Evolutionary conservation across 2,888 invertebrate genomes (phyloP).

Genomic region (Calephelis perditalis): DNA sequence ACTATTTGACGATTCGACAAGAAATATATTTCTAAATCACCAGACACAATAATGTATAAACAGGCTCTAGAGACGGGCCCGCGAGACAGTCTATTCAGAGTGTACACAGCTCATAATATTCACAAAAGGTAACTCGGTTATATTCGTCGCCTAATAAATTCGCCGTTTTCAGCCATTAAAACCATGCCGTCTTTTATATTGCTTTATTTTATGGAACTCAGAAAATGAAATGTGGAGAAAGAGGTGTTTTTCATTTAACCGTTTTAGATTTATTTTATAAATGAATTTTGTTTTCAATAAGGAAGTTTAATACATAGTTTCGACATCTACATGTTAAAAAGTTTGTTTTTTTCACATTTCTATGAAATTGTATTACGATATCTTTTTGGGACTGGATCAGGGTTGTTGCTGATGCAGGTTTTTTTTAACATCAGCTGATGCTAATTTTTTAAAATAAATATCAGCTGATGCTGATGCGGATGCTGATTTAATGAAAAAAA

Average conservation of each 20-base stretch:
- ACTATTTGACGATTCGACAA: no score
- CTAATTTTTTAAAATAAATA: no score
- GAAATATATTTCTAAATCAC: no score
- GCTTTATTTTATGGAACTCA: constrained; percentile 5
- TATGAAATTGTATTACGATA: no score
- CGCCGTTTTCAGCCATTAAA: constrained; percentile 13
- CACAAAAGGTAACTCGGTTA: constrained; percentile 8
- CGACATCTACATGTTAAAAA: no score
- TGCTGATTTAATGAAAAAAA: no score
- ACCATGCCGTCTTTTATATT: constrained; percentile 6
- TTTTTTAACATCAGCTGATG: no score
- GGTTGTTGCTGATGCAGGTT: no score
- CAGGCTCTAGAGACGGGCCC: not conserved
- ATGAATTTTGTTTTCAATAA: not conserved
- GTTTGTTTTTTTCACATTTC: no score
- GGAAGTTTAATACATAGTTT: no score
- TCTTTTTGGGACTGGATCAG: no score
- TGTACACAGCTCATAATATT: constrained; percentile 3
- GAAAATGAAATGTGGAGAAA: constrained; percentile 3
- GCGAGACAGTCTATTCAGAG: not conserved
- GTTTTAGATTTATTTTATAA: not conserved
- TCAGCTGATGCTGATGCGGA: no score
- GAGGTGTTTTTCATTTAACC: not conserved
- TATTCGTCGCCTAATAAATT: constrained; percentile 12
- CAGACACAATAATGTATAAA: not conserved